These are phyloP conservation scores for Glyphotaelius pellucidus DNA, from an alignment of 2,888 invertebrate genomes.

Conservation along the genomic window DNA sequence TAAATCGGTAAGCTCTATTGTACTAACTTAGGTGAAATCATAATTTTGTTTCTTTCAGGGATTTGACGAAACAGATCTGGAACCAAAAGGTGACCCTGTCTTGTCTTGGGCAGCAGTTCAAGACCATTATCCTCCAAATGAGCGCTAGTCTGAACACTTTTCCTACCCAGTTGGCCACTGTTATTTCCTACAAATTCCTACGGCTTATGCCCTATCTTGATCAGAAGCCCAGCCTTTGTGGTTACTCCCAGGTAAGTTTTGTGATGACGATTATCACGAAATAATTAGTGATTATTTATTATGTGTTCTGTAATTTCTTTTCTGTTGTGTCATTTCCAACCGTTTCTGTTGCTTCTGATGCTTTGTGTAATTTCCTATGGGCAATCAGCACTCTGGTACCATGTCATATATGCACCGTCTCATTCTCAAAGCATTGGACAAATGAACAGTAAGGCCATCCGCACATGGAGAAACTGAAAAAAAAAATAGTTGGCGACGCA, in stretches of 20 bases:
- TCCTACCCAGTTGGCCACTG: neutral
- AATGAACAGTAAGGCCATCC: too few relatives aligned
- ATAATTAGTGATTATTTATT: neutral
- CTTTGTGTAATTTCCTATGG: too few relatives aligned
- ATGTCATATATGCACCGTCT: too few relatives aligned
- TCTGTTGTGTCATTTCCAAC: neutral
- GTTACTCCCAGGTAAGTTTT: constrained; percentile 30
- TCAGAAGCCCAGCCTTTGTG: constrained; percentile 36
- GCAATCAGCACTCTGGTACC: too few relatives aligned
- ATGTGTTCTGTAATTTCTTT: neutral
- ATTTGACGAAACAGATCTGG: constrained; percentile 22
- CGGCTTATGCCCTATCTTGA: constrained; percentile 31
- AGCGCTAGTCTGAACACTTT: neutral
- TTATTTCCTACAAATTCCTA: neutral
- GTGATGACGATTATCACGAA: neutral
- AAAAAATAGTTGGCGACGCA: too few relatives aligned
- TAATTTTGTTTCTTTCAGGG: constrained; percentile 2
- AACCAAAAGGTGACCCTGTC: constrained; percentile 26
- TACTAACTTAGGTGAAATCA: neutral
- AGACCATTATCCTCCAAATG: neutral
- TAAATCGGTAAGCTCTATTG: too few relatives aligned
- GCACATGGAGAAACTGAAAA: too few relatives aligned
- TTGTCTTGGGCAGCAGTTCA: constrained; percentile 20
- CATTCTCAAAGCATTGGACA: too few relatives aligned
- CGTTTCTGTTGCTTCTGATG: neutral